These are phyloP conservation scores for Acrobasis repandana DNA, from an alignment of 2,888 invertebrate species.

Conservation along the genomic window DNA sequence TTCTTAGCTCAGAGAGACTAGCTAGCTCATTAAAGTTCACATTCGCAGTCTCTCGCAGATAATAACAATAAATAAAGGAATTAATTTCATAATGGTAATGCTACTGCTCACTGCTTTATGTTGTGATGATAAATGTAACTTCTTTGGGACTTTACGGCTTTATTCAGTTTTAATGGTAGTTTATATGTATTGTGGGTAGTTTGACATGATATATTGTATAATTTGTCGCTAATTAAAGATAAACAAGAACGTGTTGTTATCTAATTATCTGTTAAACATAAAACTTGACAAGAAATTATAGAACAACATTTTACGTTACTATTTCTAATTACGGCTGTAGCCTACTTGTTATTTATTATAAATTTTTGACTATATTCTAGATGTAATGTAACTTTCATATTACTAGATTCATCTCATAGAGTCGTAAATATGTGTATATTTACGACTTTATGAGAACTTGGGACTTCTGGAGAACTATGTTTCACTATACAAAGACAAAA, in stretches of 20 bases:
- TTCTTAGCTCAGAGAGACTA: slow-evolving; percentile 15
- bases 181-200: neutral
- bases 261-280: too few species aligned
- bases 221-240: neutral
- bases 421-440: too few species aligned
- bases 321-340: too few species aligned
- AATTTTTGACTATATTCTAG: too few species aligned
- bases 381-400: too few species aligned
- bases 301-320: too few species aligned
- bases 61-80: slow-evolving; percentile 22
- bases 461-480: too few species aligned
- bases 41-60: slow-evolving; percentile 14
- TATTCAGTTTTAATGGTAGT: slow-evolving; percentile 8
- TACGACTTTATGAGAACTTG: too few species aligned
- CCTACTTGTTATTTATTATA: too few species aligned
- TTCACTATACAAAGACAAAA: too few species aligned
- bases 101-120: slow-evolving; percentile 12
- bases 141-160: neutral
- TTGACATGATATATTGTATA: neutral
- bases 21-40: slow-evolving; percentile 20
- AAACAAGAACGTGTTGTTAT: neutral
- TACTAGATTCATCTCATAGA: too few species aligned
- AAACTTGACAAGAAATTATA: too few species aligned
- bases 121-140: slow-evolving; percentile 17
- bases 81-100: slow-evolving; percentile 24